A percentile compares a stretch with the other conserved stretches of the same genome.
Conservation (phyloP, 2,888 invertebrate genomes). For the Nysson spinosus region DNA sequence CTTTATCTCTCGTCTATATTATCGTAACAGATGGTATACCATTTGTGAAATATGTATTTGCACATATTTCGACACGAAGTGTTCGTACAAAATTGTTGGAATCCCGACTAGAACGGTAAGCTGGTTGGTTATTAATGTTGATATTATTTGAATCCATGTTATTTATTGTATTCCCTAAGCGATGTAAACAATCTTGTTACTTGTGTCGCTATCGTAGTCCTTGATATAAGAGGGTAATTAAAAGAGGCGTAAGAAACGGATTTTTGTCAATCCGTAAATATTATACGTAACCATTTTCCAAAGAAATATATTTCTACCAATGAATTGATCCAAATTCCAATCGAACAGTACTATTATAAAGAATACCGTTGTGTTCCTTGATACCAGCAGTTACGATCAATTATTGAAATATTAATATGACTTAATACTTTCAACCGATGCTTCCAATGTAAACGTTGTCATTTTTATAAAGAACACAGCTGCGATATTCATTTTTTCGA, state of each 20-base stretch:
- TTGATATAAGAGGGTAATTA: too few relatives aligned
- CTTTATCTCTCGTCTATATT: neutral
- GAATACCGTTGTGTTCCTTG: slow-evolving; percentile 8
- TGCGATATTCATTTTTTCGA: neutral
- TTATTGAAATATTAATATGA: neutral
- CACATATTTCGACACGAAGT: slow-evolving; percentile 8
- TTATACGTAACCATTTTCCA: neutral
- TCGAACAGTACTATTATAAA: too few relatives aligned
- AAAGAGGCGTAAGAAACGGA: too few relatives aligned
- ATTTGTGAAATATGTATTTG: neutral
- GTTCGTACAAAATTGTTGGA: slow-evolving; percentile 21
- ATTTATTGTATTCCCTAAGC: neutral
- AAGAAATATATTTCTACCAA: neutral
- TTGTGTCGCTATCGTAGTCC: too few relatives aligned
- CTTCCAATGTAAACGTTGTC: slow-evolving; percentile 8
- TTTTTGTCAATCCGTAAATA: too few relatives aligned
- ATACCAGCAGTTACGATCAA: slow-evolving; percentile 13
- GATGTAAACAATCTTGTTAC: neutral
- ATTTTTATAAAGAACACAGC: slow-evolving; percentile 21
- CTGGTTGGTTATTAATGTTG: neutral
- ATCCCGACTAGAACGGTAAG: slow-evolving; percentile 10
- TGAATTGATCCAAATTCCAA: neutral
- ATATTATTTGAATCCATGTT: slow-evolving; percentile 7
- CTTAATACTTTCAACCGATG: slow-evolving; percentile 2
- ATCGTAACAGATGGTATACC: slow-evolving; percentile 2